These are phyloP conservation scores for Drosophila falleni DNA, from an alignment of 2,888 invertebrate genomes.

Conservation along the genomic window DNA sequence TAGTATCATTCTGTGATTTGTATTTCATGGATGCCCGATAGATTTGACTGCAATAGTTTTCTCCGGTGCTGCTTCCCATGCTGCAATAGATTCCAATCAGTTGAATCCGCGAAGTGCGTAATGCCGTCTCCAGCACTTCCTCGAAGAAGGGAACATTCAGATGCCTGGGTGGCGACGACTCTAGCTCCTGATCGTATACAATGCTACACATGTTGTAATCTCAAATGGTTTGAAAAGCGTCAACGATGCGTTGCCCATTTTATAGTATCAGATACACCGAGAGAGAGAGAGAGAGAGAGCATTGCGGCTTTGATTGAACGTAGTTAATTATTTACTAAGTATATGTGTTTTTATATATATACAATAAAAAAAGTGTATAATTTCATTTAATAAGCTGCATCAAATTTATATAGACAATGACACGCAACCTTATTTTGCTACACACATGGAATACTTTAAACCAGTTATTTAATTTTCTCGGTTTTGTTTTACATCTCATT, in stretches of 20 bases:
- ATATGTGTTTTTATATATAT: neutral
- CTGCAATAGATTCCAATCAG: constrained; percentile 54
- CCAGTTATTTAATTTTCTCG: constrained; percentile 27
- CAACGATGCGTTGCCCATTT: constrained; percentile 25
- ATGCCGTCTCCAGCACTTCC: constrained; percentile 75
- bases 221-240: constrained; percentile 32
- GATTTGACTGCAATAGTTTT: constrained; percentile 83
- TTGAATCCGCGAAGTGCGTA: constrained; percentile 57
- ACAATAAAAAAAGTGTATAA: constrained; percentile 12
- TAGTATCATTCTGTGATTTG: neutral
- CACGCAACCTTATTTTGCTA: constrained; percentile 51
- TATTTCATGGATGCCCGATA: constrained; percentile 75
- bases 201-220: constrained; percentile 66
- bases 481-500: constrained; percentile 13
- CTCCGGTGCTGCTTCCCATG: constrained; percentile 78
- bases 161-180: constrained; percentile 54
- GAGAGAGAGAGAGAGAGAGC: neutral
- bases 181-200: constrained; percentile 65
- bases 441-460: constrained; percentile 25
- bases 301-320: constrained; percentile 11
- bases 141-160: constrained; percentile 74
- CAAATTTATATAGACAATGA: constrained; percentile 21
- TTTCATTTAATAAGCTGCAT: constrained; percentile 49
- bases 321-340: constrained; percentile 34
- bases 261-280: constrained; percentile 43